These are phyloP conservation scores for Dufourea novaeangliae DNA, from an alignment of 1,140 invertebrate species.

Conservation along the genomic window DNA sequence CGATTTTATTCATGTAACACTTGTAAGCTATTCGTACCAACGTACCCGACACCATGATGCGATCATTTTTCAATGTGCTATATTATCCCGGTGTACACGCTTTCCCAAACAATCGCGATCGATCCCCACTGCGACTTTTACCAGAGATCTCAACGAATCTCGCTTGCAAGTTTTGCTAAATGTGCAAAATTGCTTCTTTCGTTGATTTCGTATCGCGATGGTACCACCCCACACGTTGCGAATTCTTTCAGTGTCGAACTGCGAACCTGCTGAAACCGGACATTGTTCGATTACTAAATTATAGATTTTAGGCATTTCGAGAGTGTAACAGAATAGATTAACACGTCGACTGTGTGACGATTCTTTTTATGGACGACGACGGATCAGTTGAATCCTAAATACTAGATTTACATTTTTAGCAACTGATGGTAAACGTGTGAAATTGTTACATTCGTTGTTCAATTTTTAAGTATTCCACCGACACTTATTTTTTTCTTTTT, in stretches of 20 bases:
- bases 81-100: background rate
- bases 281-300: background rate
- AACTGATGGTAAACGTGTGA: too few species aligned
- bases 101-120: conserved; percentile 14
- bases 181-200: background rate
- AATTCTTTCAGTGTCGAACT: background rate
- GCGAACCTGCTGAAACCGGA: background rate
- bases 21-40: conserved; percentile 11
- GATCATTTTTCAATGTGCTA: conserved; percentile 16
- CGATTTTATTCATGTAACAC: conserved; percentile 24
- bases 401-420: too few species aligned
- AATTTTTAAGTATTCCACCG: too few species aligned
- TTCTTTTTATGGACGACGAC: too few species aligned
- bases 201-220: background rate
- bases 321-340: too few species aligned
- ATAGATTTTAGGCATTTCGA: too few species aligned
- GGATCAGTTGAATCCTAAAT: too few species aligned
- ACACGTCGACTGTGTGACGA: too few species aligned
- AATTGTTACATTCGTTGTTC: too few species aligned
- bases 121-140: background rate
- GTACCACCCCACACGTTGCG: background rate
- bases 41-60: background rate
- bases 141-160: background rate
- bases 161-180: background rate
- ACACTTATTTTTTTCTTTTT: too few species aligned